These are phyloP conservation scores for Xanthorhoe spadicearia DNA, from an alignment of 2,888 invertebrate species.

Conservation along the genomic window DNA sequence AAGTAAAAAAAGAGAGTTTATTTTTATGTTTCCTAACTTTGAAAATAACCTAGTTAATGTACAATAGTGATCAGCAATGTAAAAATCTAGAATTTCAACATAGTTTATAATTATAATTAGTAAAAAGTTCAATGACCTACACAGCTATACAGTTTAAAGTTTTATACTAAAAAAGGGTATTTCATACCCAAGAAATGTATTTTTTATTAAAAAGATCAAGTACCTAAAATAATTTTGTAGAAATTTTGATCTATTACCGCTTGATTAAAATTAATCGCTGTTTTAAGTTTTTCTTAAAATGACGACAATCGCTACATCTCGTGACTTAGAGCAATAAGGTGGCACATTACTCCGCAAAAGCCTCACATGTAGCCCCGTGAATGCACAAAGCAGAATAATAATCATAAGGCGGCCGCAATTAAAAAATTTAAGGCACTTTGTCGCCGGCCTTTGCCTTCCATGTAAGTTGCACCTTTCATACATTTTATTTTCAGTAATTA, in stretches of 20 bases:
- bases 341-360: slow-evolving; percentile 65
- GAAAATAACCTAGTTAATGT: neutral
- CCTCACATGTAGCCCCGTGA: slow-evolving; percentile 69
- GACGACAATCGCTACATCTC: slow-evolving; percentile 33
- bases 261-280: no score
- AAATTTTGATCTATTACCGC: no score
- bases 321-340: slow-evolving; percentile 43
- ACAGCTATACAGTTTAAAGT: no score
- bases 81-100: neutral
- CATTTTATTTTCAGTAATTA: slow-evolving; percentile 43
- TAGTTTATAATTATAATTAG: no score
- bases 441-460: slow-evolving; percentile 63
- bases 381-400: slow-evolving; percentile 83
- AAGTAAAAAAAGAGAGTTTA: no score
- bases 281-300: neutral
- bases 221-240: no score
- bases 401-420: slow-evolving; percentile 80
- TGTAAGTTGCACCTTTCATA: slow-evolving; percentile 55
- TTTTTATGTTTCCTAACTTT: neutral
- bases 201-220: no score
- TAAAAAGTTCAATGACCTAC: no score
- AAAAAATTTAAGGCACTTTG: slow-evolving; percentile 84
- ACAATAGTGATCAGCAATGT: no score
- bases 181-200: no score
- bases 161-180: no score